These are phyloP conservation scores for Grus americana DNA, from an alignment of 2,113 vertebrate genomes.

Conservation along the genomic window DNA sequence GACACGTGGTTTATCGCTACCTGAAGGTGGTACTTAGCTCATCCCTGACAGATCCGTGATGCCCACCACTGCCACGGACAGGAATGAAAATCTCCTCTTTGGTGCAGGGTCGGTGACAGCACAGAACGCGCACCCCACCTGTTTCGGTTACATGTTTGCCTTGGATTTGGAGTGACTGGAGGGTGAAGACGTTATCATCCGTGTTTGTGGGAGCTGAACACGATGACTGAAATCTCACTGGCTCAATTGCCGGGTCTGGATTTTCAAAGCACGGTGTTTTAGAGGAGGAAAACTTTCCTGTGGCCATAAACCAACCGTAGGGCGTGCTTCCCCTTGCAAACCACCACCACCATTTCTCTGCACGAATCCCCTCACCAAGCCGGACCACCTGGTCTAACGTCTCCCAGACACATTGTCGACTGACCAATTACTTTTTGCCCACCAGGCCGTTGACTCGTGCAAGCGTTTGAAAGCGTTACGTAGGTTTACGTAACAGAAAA, in stretches of 20 bases:
- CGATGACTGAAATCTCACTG: neutral
- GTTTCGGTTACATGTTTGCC: neutral
- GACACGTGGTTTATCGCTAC: neutral
- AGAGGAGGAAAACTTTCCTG: neutral
- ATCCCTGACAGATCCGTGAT: accelerated
- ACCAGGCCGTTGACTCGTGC: neutral
- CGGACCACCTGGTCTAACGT: neutral
- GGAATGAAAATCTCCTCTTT: neutral
- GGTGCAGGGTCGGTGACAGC: neutral
- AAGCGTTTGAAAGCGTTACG: neutral
- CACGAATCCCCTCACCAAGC: neutral
- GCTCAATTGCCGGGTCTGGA: neutral
- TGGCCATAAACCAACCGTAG: neutral
- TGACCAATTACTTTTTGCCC: neutral
- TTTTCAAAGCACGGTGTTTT: neutral
- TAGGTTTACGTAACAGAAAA: neutral
- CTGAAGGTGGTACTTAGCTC: neutral
- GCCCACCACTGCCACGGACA: neutral
- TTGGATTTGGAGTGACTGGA: neutral
- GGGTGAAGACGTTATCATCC: neutral
- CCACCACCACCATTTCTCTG: neutral
- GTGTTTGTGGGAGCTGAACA: neutral
- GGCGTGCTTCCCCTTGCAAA: neutral
- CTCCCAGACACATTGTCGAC: neutral
- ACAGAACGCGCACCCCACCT: neutral